Evolutionary conservation across 2,888 invertebrate genomes (phyloP).

Genomic region (Pseudococcus jackbeardsleyi): DNA sequence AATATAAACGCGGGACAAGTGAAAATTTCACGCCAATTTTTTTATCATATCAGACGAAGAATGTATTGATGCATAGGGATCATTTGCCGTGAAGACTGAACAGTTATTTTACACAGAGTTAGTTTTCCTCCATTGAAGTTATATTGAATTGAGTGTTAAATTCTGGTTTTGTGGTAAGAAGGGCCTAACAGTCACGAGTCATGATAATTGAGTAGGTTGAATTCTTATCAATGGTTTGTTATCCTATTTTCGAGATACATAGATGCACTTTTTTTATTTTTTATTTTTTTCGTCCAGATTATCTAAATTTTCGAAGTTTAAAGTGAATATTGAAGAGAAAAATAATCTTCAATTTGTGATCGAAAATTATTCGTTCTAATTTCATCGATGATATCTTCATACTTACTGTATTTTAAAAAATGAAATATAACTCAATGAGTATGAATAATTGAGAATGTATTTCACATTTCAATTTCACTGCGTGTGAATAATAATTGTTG

Average conservation of each 20-base stretch:
- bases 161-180: not conserved
- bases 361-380: no score
- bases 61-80: not conserved
- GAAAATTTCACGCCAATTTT: not conserved
- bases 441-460: no score
- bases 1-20: not conserved
- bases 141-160: not conserved
- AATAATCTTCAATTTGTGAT: no score
- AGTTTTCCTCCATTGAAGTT: not conserved
- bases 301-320: no score
- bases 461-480: no score
- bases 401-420: no score
- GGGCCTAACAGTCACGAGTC: not conserved
- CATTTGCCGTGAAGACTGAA: not conserved
- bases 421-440: no score
- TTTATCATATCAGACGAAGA: not conserved
- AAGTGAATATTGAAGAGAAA: no score
- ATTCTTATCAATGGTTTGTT: not conserved
- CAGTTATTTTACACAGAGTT: not conserved
- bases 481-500: no score
- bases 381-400: no score
- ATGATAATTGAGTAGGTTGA: not conserved
- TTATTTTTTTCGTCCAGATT: not conserved
- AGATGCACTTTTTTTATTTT: not conserved
- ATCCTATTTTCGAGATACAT: not conserved